These are phyloP conservation scores for Petromus typicus DNA, from an alignment of 2,113 vertebrate genomes.

Conservation along the genomic window DNA sequence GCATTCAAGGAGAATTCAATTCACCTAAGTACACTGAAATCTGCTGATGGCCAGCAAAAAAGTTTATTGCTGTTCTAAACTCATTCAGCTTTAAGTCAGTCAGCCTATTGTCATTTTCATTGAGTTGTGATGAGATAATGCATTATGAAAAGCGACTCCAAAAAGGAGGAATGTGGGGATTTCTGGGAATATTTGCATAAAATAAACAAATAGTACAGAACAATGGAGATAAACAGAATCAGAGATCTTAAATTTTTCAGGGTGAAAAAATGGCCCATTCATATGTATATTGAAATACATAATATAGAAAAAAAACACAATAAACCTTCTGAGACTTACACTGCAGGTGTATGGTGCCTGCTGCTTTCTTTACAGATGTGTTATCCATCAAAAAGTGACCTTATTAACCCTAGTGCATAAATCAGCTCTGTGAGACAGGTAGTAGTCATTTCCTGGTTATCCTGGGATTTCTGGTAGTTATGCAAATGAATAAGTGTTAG, in stretches of 20 bases:
- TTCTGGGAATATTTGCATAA: neutral
- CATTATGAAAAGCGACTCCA: conserved; percentile 20
- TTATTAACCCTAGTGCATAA: conserved; percentile 52
- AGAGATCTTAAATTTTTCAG: neutral
- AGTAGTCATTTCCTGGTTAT: conserved; percentile 37
- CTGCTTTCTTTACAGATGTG: conserved; percentile 37
- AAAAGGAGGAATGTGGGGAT: neutral
- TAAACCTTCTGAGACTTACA: conserved; percentile 34
- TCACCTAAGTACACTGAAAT: neutral
- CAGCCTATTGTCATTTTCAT: conserved; percentile 1
- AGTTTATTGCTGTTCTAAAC: neutral
- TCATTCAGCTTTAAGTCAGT: neutral
- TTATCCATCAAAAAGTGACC: conserved; percentile 62
- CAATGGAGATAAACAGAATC: neutral
- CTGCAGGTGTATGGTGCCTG: conserved; percentile 42
- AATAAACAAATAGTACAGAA: neutral
- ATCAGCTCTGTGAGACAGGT: neutral
- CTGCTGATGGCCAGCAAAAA: conserved; percentile 36
- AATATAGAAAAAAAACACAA: neutral
- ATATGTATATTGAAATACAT: neutral
- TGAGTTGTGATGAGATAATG: conserved; percentile 12
- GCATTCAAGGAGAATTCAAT: conserved; percentile 16
- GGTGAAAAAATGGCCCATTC: neutral
- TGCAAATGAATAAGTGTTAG: neutral
- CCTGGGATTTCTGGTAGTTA: neutral